These are phyloP conservation scores for Hemibagrus guttatus DNA, from an alignment of 2,797 vertebrate species.

Conservation along the genomic window DNA sequence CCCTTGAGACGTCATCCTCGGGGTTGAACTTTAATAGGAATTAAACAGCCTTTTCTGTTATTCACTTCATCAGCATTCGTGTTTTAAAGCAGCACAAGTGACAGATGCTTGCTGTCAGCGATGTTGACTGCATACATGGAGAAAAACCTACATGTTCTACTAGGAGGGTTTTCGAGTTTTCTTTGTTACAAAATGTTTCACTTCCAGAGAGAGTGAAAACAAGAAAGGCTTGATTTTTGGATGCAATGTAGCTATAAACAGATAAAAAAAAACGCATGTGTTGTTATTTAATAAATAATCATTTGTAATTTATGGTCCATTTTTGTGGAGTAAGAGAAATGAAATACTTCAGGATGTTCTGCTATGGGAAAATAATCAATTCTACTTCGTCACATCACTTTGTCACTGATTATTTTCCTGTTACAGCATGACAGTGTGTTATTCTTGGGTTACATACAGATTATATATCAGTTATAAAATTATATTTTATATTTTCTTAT, in stretches of 20 bases:
- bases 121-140: not conserved
- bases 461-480: too few relatives aligned
- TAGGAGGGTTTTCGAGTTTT: not conserved
- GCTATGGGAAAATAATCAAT: not conserved
- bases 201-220: not conserved
- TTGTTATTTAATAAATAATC: not conserved
- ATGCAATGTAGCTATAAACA: not conserved
- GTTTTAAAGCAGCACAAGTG: not conserved
- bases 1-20: slow-evolving; percentile 67
- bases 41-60: not conserved
- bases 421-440: not conserved
- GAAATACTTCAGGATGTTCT: not conserved
- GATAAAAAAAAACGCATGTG: not conserved
- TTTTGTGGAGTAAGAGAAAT: not conserved
- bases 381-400: not conserved
- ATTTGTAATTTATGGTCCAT: not conserved
- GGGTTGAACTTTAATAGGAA: not conserved
- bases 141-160: too few relatives aligned
- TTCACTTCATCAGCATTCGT: not conserved
- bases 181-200: not conserved
- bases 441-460: too few relatives aligned
- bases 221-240: not conserved
- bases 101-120: not conserved
- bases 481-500: not conserved
- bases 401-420: not conserved